phyloP scores from a whole-genome alignment of 2,113 vertebrate genomes.

The Lasiurus borealis region DNA sequence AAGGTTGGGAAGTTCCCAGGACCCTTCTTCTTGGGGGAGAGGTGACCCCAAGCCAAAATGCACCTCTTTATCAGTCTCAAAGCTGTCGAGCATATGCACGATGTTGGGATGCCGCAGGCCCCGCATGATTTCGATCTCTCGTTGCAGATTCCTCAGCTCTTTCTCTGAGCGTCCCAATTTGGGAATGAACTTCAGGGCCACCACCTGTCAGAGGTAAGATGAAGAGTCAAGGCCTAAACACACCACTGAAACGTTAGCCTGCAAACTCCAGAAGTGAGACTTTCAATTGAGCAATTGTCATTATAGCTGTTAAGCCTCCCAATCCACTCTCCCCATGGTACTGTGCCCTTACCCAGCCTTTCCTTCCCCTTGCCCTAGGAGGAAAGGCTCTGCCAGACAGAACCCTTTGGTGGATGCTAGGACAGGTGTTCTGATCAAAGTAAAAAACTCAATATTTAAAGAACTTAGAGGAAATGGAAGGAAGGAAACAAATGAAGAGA shows the following conservation, averaged over 20 bases:
- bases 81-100: conserved; percentile 96
- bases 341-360: not conserved
- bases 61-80: conserved; percentile 96
- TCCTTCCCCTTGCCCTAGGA: not conserved
- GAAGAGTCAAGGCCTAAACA: conserved; percentile 38
- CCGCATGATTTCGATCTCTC: conserved; percentile 97
- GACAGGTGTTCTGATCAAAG: not conserved
- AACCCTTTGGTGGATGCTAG: not conserved
- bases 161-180: conserved; percentile 95
- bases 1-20: not conserved
- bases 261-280: not conserved
- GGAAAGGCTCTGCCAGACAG: conserved; percentile 16
- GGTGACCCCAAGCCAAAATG: not conserved
- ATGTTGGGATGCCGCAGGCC: conserved; percentile 96
- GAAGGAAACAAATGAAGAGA: not conserved
- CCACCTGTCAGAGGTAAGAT: conserved; percentile 87
- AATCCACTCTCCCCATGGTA: not conserved
- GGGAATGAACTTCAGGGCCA: conserved; percentile 98
- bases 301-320: not conserved
- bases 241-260: not conserved
- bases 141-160: conserved; percentile 93
- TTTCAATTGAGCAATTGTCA: conserved; percentile 28
- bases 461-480: conserved; percentile 4
- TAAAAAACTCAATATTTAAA: conserved; percentile 5
- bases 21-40: not conserved